These are phyloP conservation scores for Ianthella basta DNA, from an alignment of 37 sponge, comb jelly and placozoan genomes.

Conservation along the genomic window DNA sequence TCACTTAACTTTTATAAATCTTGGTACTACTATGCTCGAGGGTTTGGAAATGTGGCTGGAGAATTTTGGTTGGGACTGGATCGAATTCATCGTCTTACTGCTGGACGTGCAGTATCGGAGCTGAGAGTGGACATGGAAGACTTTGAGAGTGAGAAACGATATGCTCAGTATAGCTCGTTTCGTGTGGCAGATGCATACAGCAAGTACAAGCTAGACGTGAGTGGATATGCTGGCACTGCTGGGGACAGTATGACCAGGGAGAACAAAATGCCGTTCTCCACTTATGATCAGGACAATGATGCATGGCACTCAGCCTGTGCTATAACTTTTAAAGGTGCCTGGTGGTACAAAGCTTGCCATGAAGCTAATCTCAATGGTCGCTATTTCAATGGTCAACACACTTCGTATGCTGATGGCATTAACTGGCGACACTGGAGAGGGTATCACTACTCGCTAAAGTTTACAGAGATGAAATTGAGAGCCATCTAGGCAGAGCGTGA, in stretches of 20 bases:
- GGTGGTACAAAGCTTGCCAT: neutral
- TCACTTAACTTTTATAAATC: constrained; percentile 2
- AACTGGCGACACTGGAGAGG: neutral
- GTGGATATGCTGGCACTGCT: constrained; percentile 22
- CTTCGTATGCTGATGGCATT: constrained; percentile 11
- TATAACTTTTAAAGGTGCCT: neutral
- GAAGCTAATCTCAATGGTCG: neutral
- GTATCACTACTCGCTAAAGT: neutral
- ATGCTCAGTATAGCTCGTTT: constrained; percentile 26
- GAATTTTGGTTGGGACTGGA: constrained; percentile 23
- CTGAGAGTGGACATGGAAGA: constrained; percentile 4
- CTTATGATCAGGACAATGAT: constrained; percentile 16
- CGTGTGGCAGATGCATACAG: neutral
- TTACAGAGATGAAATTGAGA: constrained; percentile 24
- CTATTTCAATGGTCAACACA: neutral
- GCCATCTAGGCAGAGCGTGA: too few relatives aligned
- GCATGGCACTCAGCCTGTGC: neutral
- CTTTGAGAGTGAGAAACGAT: neutral
- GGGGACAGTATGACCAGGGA: constrained; percentile 19
- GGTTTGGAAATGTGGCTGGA: constrained; percentile 5
- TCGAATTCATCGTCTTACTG: constrained; percentile 5
- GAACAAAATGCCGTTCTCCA: neutral
- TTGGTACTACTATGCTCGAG: neutral
- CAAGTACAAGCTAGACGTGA: constrained; percentile 1
- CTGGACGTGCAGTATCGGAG: neutral